Evolutionary conservation across 92 coral and sea anemone species (phyloP).

Genomic region (Paragorgia papillata): DNA sequence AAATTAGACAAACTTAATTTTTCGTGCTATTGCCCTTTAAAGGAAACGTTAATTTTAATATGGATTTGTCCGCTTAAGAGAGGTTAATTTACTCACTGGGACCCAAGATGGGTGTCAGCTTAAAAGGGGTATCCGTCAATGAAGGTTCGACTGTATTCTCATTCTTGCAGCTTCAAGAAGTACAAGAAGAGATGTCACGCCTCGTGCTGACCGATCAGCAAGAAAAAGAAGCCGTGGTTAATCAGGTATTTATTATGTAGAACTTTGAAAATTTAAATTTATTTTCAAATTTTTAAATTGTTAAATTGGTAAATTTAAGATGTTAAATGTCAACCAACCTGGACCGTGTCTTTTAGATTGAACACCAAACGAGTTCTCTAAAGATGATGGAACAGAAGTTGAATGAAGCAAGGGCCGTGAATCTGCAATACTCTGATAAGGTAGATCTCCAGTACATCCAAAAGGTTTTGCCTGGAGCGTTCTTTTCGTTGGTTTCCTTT

Average conservation of each 20-base stretch:
- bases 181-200: constrained; percentile 3
- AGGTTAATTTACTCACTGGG: too few relatives aligned
- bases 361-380: constrained; percentile 10
- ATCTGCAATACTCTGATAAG: constrained; percentile 26
- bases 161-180: constrained; percentile 1
- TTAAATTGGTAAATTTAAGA: too few relatives aligned
- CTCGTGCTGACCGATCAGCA: constrained; percentile 1
- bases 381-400: constrained; percentile 11
- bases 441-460: background rate
- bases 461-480: background rate
- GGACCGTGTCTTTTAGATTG: constrained; percentile 7
- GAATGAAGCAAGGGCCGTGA: constrained; percentile 20
- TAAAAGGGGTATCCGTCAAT: too few relatives aligned
- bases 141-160: too few relatives aligned
- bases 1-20: too few relatives aligned
- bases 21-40: too few relatives aligned
- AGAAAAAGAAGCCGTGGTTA: constrained; percentile 14
- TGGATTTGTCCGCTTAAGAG: too few relatives aligned
- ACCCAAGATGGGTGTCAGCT: too few relatives aligned
- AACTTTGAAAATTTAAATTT: background rate
- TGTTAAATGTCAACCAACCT: too few relatives aligned
- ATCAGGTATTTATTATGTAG: constrained; percentile 1
- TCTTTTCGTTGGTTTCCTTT: too few relatives aligned
- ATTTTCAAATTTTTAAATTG: too few relatives aligned
- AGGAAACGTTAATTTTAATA: too few relatives aligned